Evolutionary conservation across 1,140 invertebrate genomes (phyloP).

Genomic region (Amyelois transitella): DNA sequence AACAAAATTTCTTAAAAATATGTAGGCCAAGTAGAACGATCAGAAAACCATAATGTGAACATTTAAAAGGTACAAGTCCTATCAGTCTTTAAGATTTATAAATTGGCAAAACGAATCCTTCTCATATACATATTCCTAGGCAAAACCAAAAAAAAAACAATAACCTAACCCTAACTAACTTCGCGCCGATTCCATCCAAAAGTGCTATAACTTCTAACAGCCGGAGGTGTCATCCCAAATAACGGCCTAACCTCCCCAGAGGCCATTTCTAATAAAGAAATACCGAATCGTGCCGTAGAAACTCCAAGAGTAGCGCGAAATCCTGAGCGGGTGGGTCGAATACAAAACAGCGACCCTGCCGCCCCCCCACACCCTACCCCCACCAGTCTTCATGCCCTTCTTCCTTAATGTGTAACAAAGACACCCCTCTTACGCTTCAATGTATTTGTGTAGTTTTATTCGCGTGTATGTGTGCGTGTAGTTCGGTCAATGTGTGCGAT

Average conservation of each 20-base stretch:
- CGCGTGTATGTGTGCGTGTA: slow-evolving; percentile 50
- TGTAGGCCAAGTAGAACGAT: no score
- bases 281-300: slow-evolving; percentile 49
- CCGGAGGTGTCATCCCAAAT: not conserved
- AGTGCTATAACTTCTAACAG: not conserved
- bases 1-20: no score
- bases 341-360: slow-evolving; percentile 54
- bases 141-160: no score
- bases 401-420: slow-evolving; percentile 72
- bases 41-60: no score
- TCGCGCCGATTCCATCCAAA: not conserved
- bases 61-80: no score
- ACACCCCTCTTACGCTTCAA: slow-evolving; percentile 63
- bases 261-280: slow-evolving; percentile 58
- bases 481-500: slow-evolving; percentile 33
- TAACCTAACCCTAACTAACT: not conserved
- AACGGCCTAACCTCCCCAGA: not conserved
- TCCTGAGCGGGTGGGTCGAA: slow-evolving; percentile 61
- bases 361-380: slow-evolving; percentile 18
- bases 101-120: no score
- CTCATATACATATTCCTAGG: no score
- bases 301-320: slow-evolving; percentile 67
- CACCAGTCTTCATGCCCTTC: slow-evolving; percentile 60
- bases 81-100: no score
- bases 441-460: slow-evolving; percentile 51